Evolutionary conservation across 2,797 vertebrate species (phyloP), one percentile per base, ranked within the genome.

Genomic region (Numenius phaeopus): DNA sequence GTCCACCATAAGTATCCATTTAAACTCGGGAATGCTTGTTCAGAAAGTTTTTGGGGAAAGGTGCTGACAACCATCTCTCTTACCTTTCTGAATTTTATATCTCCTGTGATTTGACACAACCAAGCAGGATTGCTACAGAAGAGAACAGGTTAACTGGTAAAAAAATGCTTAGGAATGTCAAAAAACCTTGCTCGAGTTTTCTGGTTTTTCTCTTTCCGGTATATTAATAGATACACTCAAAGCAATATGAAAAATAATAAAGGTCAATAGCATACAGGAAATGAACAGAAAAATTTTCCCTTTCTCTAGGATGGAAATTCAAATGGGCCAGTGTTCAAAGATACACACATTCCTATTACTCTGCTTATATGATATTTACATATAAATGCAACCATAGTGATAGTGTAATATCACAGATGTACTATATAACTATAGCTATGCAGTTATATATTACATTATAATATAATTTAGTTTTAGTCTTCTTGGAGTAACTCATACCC

Each of bases 211-310:
- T 95, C 47, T 69, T 71, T 76, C 26, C 29, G 32, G 15, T 66
- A 7, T 79, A 86, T 95, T 91, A 88, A 84, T 66, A 83, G 91
- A 32, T 46, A 64, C 46, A 40, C 29, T 76, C 52, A 54, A 34
- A 91, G 79, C 57, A 69, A 40, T 79, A 87, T 24, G 34, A 90
- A 91, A 93, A 94, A 78, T 89, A 17, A 34, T 34, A 62, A 90
- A 94, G 95, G 88, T 72, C 87, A 88, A 32, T 39, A 55, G 77
- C 24, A 14, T 8, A 39, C n/a, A 54, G 87, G 76, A 82, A 81
- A 83, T 14, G 57, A 94, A 65, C 20, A 67, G 78, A 61, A 67
- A 67, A 58, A 8, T 18, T 40, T 91, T 77, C 75, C 65, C 26
- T 39, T 87, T 76, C 64, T 72, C 55, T 78, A 34, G 27, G 49